phyloP scores from a whole-genome alignment of 2,888 invertebrate species.

The Fragum fragum region DNA sequence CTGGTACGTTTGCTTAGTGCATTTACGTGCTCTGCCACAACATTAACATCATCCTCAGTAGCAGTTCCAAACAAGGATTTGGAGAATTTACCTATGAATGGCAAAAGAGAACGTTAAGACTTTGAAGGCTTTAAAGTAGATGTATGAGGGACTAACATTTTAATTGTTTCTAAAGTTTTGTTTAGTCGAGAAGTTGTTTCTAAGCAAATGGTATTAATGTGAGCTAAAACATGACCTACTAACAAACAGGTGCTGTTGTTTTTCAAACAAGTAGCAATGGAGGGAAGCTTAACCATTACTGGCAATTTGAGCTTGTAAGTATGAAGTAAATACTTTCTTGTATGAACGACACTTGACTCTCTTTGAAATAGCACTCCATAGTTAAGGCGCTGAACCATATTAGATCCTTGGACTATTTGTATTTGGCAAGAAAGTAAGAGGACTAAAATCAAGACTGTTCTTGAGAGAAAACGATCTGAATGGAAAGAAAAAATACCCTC shows the following conservation, averaged over 20 bases:
- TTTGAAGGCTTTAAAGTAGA: not conserved
- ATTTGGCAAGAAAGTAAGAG: not conserved
- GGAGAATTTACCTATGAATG: conserved; percentile 54
- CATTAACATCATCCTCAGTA: conserved; percentile 54
- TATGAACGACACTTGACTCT: conserved; percentile 17
- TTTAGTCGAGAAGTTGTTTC: conserved; percentile 27
- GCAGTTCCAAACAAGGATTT: conserved; percentile 59
- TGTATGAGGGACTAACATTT: conserved; percentile 23
- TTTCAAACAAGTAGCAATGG: conserved; percentile 13
- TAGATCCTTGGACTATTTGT: not conserved
- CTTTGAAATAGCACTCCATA: conserved; percentile 52
- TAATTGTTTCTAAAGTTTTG: not conserved
- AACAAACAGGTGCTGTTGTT: not conserved
- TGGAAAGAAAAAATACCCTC: conserved; percentile 10
- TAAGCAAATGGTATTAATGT: conserved; percentile 24
- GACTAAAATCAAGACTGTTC: not conserved
- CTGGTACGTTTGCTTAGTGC: conserved; percentile 24
- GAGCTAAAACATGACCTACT: conserved; percentile 30
- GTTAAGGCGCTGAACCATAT: conserved; percentile 45
- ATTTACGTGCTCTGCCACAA: conserved; percentile 41
- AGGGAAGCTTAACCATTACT: conserved; percentile 3
- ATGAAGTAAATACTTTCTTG: conserved; percentile 49
- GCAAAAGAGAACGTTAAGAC: conserved; percentile 39
- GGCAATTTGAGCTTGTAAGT: conserved; percentile 50
- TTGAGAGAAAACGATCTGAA: conserved; percentile 28